Conservation (phyloP, 30 jellyfish, hydroid and myxozoan species). For the Pseudorhiza aurosa region DNA sequence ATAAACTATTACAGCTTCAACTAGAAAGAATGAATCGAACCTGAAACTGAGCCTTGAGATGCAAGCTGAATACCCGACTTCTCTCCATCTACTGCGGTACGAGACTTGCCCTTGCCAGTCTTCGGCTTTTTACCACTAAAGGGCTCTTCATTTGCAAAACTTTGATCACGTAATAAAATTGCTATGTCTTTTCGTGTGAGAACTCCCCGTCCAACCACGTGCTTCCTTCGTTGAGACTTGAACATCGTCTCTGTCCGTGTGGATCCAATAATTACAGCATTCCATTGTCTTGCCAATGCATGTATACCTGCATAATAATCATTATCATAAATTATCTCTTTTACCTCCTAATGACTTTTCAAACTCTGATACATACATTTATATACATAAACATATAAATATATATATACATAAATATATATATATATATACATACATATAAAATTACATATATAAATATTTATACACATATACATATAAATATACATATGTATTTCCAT, state of each 20-base stretch:
- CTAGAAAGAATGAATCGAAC: too few species aligned
- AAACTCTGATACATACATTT: background rate
- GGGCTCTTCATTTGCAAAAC: background rate
- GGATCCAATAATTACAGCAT: slow-evolving; percentile 94
- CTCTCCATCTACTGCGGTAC: too few species aligned
- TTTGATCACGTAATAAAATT: slow-evolving; percentile 66
- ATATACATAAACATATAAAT: background rate
- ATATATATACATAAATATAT: background rate
- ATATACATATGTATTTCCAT: too few species aligned
- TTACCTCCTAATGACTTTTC: too few species aligned
- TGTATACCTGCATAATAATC: slow-evolving; percentile 66
- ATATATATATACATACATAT: background rate
- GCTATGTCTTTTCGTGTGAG: slow-evolving; percentile 85
- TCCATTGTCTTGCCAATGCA: slow-evolving; percentile 99
- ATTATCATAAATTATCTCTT: too few species aligned
- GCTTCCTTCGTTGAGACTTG: slow-evolving; percentile 71
- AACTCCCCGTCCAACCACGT: slow-evolving; percentile 97
- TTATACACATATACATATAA: too few species aligned
- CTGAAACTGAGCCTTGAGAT: too few species aligned
- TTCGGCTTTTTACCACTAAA: background rate
- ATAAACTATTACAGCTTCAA: too few species aligned
- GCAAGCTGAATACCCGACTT: too few species aligned
- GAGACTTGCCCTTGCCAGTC: slow-evolving; percentile 2
- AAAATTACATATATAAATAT: too few species aligned
- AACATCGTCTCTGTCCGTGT: slow-evolving; percentile 75